Evolutionary conservation across 1,140 invertebrate species (phyloP).

Genomic region (Dendroctonus valens): DNA sequence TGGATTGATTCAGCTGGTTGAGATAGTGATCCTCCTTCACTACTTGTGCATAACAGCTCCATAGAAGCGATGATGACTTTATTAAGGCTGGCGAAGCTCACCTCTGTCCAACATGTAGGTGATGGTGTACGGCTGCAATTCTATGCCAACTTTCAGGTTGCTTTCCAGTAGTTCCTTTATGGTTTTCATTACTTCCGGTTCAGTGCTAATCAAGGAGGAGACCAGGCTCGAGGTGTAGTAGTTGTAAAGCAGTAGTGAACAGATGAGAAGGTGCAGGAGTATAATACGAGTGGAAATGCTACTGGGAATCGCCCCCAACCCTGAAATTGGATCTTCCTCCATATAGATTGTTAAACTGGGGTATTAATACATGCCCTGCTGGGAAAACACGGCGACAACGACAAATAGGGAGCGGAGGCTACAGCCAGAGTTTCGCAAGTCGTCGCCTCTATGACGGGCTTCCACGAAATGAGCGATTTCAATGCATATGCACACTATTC

Average conservation of each 20-base stretch:
- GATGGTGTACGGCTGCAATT: constrained; percentile 38
- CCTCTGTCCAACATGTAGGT: constrained; percentile 36
- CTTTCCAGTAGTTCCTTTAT: constrained; percentile 41
- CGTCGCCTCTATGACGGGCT: not conserved
- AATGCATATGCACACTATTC: constrained; percentile 30
- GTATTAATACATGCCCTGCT: constrained; percentile 32
- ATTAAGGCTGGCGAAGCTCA: constrained; percentile 22
- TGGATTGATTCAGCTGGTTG: constrained; percentile 24
- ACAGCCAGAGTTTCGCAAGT: not conserved
- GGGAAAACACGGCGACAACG: constrained; percentile 31
- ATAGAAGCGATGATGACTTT: not conserved
- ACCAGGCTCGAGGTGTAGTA: constrained; percentile 50
- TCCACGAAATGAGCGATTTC: constrained; percentile 34
- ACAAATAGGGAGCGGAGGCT: constrained; percentile 21
- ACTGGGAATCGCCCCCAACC: constrained; percentile 37
- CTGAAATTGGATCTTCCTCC: constrained; percentile 25
- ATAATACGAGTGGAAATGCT: constrained; percentile 41
- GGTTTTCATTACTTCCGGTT: constrained; percentile 35
- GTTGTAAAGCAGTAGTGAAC: constrained; percentile 47
- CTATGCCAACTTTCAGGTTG: constrained; percentile 38
- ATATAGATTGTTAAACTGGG: not conserved
- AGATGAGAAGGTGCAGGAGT: constrained; percentile 43
- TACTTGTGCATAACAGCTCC: not conserved
- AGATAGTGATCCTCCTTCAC: constrained; percentile 22
- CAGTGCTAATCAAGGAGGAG: constrained; percentile 44